phyloP scores from a whole-genome alignment of 2,113 vertebrate species.

The Calyptommatus sinebrachiatus region DNA sequence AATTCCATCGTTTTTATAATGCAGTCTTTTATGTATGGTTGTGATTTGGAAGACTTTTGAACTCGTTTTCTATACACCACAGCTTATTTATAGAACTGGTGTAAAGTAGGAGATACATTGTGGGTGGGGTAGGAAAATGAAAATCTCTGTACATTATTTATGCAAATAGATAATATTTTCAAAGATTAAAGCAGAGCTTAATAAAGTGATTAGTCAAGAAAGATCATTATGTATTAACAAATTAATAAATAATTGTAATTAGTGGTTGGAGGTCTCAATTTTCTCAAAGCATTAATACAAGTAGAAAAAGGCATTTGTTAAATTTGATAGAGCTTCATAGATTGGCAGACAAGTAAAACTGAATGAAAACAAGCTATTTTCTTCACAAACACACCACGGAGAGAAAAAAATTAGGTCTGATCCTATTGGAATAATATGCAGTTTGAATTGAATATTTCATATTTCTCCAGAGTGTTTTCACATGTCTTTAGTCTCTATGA shows the following conservation, averaged over 20 bases:
- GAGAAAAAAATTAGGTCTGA: not conserved
- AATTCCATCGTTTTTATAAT: too few relatives aligned
- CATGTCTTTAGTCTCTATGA: not conserved
- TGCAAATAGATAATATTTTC: too few relatives aligned
- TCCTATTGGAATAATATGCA: not conserved
- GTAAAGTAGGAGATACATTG: too few relatives aligned
- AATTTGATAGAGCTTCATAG: not conserved
- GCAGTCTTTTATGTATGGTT: too few relatives aligned
- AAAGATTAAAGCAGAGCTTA: not conserved
- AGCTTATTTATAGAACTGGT: too few relatives aligned
- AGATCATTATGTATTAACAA: not conserved
- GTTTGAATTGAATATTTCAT: not conserved
- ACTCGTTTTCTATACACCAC: too few relatives aligned
- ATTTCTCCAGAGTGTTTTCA: not conserved
- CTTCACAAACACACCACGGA: too few relatives aligned
- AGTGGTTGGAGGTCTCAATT: not conserved
- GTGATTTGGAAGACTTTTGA: too few relatives aligned
- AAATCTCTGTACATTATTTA: too few relatives aligned
- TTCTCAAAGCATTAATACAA: not conserved
- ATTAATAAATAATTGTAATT: not conserved
- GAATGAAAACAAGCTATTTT: not conserved
- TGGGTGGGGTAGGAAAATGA: too few relatives aligned
- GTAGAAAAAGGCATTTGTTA: not conserved
- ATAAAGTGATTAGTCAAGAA: not conserved
- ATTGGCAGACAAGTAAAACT: not conserved